Evolutionary conservation across 2,888 invertebrate genomes (phyloP).

Genomic region (Copidosoma aretas): DNA sequence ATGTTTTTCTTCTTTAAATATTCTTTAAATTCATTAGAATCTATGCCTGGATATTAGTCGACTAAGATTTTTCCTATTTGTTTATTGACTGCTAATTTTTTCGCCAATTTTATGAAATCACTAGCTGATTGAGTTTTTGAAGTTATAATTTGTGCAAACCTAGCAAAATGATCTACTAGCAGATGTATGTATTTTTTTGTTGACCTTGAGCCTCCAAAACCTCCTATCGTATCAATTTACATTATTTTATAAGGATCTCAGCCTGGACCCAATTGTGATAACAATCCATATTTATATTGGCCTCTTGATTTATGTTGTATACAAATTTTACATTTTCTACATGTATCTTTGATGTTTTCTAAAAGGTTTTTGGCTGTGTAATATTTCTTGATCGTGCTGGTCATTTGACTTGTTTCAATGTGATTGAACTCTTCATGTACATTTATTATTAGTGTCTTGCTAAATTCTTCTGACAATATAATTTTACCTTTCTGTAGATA

Average conservation of each 20-base stretch:
- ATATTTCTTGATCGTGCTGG: conserved; percentile 23
- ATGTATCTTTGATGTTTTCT: conserved; percentile 29
- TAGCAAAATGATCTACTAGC: conserved; percentile 46
- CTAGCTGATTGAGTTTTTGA: conserved; percentile 45
- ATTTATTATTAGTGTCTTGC: conserved; percentile 31
- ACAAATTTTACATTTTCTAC: conserved; percentile 46
- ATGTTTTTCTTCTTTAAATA: conserved; percentile 43
- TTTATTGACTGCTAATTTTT: conserved; percentile 20
- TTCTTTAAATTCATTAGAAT: conserved; percentile 30
- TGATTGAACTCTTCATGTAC: conserved; percentile 35
- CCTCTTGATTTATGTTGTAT: conserved; percentile 49
- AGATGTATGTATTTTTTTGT: conserved; percentile 49
- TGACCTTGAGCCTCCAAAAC: conserved; percentile 45
- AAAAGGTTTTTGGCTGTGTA: conserved; percentile 38
- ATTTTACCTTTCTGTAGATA: conserved; percentile 35
- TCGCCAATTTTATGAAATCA: conserved; percentile 46
- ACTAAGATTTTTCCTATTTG: conserved; percentile 40
- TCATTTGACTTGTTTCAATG: conserved; percentile 36
- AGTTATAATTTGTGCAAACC: conserved; percentile 45
- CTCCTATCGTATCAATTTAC: conserved; percentile 50
- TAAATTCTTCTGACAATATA: conserved; percentile 39
- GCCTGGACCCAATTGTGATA: conserved; percentile 47
- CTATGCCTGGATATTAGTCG: conserved; percentile 48
- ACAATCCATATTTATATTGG: conserved; percentile 40
- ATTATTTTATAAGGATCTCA: conserved; percentile 47